Conservation (phyloP, 2,797 vertebrate species). For the Danio albolineatus region DNA sequence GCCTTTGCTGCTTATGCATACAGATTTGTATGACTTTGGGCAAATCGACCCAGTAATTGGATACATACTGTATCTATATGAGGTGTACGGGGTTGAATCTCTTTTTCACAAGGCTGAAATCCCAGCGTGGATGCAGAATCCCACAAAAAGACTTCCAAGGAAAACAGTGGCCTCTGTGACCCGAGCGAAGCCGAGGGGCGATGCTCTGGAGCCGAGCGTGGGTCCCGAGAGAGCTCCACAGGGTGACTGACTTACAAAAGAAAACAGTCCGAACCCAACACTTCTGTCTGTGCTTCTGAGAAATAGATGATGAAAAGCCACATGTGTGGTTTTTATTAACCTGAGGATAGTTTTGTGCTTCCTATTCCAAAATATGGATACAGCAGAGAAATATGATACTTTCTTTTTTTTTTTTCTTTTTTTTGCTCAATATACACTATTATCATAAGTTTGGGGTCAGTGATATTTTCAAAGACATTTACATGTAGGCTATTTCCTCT, state of each 20-base stretch:
- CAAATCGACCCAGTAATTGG: conserved; percentile 31
- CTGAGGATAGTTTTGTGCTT: conserved; percentile 25
- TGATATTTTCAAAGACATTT: too few relatives aligned
- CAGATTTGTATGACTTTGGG: conserved; percentile 24
- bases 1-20: conserved; percentile 20
- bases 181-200: conserved; percentile 15
- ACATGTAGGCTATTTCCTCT: too few relatives aligned
- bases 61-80: conserved; percentile 45
- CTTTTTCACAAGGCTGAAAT: conserved; percentile 56
- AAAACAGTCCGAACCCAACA: conserved; percentile 39
- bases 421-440: neutral
- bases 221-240: conserved; percentile 46
- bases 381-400: neutral
- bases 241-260: conserved; percentile 47
- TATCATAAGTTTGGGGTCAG: neutral
- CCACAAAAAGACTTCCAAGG: conserved; percentile 77
- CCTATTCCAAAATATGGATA: conserved; percentile 16
- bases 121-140: conserved; percentile 71
- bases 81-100: conserved; percentile 48
- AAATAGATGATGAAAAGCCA: conserved; percentile 26
- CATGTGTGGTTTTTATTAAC: conserved; percentile 48
- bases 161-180: conserved; percentile 74
- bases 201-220: conserved; percentile 19
- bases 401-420: neutral
- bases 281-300: conserved; percentile 47